Evolutionary conservation across 2,113 vertebrate genomes (phyloP).

Genomic region (Tenebrosternarchus preto): DNA sequence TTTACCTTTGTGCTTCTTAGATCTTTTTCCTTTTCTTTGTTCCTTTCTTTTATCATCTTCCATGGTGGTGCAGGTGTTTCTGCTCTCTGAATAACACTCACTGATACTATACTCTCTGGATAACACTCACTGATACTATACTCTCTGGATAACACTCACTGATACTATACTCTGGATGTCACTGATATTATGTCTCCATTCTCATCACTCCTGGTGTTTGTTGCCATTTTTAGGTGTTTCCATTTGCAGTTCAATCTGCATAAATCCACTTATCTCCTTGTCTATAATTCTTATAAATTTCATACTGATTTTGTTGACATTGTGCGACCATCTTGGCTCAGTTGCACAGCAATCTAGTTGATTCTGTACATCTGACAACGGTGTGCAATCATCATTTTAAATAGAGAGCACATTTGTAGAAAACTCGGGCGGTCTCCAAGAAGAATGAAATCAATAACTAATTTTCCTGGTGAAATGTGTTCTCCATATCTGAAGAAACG

Average conservation of each 20-base stretch:
- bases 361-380: constrained; percentile 8
- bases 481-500: constrained; percentile 1
- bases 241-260: not conserved
- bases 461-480: constrained; percentile 49
- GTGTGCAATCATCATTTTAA: constrained; percentile 21
- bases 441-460: constrained; percentile 47
- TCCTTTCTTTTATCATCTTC: not conserved
- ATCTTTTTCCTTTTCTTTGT: not conserved
- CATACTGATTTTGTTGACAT: not conserved
- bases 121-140: no score
- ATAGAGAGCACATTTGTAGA: not conserved
- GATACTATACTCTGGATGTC: no score
- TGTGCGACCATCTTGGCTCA: constrained; percentile 1
- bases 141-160: no score
- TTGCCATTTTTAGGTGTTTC: not conserved
- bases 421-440: not conserved
- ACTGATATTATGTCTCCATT: no score
- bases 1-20: not conserved
- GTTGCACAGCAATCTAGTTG: not conserved
- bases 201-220: not conserved
- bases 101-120: no score
- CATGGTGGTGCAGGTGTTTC: no score
- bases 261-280: not conserved
- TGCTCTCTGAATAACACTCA: no score
- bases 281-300: not conserved